These are phyloP conservation scores for Thereva nobilitata DNA, from an alignment of 2,888 invertebrate genomes.

Conservation along the genomic window DNA sequence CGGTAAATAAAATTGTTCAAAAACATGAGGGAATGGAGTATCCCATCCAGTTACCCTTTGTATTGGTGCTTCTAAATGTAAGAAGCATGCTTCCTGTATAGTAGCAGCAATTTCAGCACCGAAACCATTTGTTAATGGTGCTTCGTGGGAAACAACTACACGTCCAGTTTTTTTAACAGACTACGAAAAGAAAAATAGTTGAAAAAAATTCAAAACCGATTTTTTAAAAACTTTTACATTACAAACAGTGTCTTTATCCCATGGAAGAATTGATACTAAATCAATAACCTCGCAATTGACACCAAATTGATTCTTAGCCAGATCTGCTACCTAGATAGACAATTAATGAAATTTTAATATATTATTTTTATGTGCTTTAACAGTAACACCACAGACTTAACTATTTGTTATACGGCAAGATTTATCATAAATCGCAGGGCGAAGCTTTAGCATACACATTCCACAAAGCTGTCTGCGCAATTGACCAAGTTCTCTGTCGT, in stretches of 20 bases:
- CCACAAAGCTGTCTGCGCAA: too few relatives aligned
- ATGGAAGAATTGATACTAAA: conserved; percentile 91
- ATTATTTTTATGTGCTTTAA: too few relatives aligned
- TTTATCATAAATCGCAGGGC: too few relatives aligned
- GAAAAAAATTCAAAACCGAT: conserved; percentile 44
- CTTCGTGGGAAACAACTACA: conserved; percentile 91
- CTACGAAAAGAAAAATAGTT: conserved; percentile 64
- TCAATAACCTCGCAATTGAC: conserved; percentile 94
- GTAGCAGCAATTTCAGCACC: conserved; percentile 94
- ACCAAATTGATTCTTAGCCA: conserved; percentile 74
- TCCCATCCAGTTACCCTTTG: conserved; percentile 89
- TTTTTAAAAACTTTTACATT: conserved; percentile 66
- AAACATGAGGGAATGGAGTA: conserved; percentile 96
- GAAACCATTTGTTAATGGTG: conserved; percentile 93
- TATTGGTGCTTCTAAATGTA: conserved; percentile 92
- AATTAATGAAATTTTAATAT: not conserved
- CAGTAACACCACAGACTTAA: too few relatives aligned
- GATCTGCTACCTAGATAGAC: conserved; percentile 73
- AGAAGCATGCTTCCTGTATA: conserved; percentile 92
- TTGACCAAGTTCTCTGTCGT: too few relatives aligned
- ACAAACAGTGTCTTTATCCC: conserved; percentile 90
- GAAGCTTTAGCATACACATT: too few relatives aligned
- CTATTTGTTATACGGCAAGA: too few relatives aligned
- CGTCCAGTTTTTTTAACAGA: conserved; percentile 95
- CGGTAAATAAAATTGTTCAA: conserved; percentile 95